Conservation (phyloP, 2,113 vertebrate genomes). For the Eidolon helvum region DNA sequence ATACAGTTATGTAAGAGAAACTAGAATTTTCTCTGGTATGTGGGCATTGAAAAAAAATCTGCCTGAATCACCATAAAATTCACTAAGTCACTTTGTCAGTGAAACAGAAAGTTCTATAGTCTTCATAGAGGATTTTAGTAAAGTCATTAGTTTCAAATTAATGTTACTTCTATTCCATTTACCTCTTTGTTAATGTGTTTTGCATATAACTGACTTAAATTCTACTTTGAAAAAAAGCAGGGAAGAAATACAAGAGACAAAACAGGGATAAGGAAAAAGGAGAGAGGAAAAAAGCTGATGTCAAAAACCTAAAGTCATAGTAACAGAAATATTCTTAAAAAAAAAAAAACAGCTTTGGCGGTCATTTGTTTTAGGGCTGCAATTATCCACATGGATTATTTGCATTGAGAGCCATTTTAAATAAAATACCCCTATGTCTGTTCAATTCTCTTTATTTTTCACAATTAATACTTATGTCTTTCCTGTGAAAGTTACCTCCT, state of each 20-base stretch:
- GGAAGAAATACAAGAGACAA: neutral
- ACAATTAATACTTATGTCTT: conserved; percentile 33
- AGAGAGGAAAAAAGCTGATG: neutral
- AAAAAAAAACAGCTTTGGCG: neutral
- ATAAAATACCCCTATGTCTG: neutral
- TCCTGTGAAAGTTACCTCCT: neutral
- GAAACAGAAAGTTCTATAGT: neutral
- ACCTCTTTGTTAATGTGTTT: neutral
- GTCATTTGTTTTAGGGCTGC: neutral
- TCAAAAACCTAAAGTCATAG: neutral
- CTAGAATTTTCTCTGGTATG: neutral
- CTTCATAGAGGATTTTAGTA: neutral
- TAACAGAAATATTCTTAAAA: neutral
- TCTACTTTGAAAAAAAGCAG: neutral
- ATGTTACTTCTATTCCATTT: neutral
- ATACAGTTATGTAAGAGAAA: neutral
- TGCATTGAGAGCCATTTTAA: neutral
- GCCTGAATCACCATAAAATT: neutral
- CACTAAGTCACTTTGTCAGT: neutral
- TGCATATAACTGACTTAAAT: neutral
- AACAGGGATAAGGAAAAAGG: neutral
- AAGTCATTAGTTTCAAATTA: neutral
- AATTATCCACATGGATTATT: neutral
- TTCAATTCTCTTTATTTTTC: conserved; percentile 36
- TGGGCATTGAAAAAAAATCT: neutral